Conservation (phyloP, 2,797 vertebrate genomes). For the Eutrigla gurnardus region DNA sequence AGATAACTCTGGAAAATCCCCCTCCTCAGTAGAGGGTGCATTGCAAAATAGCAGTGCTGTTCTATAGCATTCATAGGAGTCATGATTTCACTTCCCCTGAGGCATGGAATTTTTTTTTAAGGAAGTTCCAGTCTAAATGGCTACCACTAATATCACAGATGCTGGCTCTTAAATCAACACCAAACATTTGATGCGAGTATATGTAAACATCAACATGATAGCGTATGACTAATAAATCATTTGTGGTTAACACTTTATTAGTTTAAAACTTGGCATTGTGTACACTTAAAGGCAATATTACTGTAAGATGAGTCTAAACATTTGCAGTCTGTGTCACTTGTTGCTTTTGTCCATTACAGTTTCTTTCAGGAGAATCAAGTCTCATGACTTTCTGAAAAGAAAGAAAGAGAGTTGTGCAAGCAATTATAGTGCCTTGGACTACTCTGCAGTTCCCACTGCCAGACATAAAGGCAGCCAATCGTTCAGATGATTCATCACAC, state of each 20-base stretch:
- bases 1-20: neutral
- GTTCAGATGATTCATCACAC: constrained; percentile 7
- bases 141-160: neutral
- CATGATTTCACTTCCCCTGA: constrained; percentile 15
- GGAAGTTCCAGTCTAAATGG: constrained; percentile 1
- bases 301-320: neutral
- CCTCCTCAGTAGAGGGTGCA: neutral
- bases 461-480: neutral
- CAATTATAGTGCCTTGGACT: neutral
- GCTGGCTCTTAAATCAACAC: neutral
- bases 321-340: neutral
- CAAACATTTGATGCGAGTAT: neutral
- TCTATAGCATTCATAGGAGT: neutral
- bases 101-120: neutral
- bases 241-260: neutral
- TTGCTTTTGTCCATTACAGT: neutral
- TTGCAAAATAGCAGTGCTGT: neutral
- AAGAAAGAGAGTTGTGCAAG: constrained; percentile 6
- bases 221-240: neutral
- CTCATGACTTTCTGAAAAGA: constrained; percentile 16
- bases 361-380: neutral
- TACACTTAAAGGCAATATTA: neutral
- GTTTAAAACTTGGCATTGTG: neutral
- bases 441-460: neutral
- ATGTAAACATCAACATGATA: too few relatives aligned